phyloP scores from a whole-genome alignment of 2,113 vertebrate species.

The Trogon surrucura region DNA sequence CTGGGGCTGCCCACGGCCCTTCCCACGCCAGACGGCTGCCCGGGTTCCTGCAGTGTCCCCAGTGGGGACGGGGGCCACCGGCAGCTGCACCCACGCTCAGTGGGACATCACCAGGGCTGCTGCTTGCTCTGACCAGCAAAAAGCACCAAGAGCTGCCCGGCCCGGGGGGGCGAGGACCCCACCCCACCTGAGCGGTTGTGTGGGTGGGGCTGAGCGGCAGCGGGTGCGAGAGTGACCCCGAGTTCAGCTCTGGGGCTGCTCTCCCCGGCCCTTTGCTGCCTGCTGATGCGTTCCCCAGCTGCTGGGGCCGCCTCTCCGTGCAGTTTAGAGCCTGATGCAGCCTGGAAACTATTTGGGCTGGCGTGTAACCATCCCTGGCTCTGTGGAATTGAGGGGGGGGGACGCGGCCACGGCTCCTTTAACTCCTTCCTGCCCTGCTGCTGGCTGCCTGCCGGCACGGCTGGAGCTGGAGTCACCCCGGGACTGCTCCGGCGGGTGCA shows the following conservation, averaged over 20 bases:
- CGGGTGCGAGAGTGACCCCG: background rate
- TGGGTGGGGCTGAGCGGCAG: background rate
- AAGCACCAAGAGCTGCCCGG: too few relatives aligned
- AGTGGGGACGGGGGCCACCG: accelerated
- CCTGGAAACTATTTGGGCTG: slow-evolving; percentile 64
- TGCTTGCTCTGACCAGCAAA: background rate
- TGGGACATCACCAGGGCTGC: accelerated
- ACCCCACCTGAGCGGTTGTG: background rate
- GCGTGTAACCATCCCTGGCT: background rate
- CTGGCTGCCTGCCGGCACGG: background rate
- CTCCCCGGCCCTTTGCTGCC: background rate
- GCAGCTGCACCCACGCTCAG: background rate
- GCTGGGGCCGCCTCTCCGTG: background rate
- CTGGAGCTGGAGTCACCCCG: accelerated
- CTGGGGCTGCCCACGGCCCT: accelerated
- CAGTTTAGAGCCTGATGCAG: slow-evolving; percentile 52
- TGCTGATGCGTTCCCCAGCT: slow-evolving; percentile 21
- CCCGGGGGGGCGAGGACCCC: too few relatives aligned
- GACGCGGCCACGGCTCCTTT: background rate
- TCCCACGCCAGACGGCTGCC: background rate
- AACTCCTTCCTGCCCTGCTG: slow-evolving; percentile 30
- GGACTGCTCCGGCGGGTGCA: accelerated
- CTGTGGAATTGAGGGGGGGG: background rate
- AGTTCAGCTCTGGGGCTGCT: background rate
- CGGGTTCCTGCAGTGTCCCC: accelerated